Evolutionary conservation across 2,113 vertebrate genomes (phyloP).

Genomic region (Misgurnus anguillicaudatus): DNA sequence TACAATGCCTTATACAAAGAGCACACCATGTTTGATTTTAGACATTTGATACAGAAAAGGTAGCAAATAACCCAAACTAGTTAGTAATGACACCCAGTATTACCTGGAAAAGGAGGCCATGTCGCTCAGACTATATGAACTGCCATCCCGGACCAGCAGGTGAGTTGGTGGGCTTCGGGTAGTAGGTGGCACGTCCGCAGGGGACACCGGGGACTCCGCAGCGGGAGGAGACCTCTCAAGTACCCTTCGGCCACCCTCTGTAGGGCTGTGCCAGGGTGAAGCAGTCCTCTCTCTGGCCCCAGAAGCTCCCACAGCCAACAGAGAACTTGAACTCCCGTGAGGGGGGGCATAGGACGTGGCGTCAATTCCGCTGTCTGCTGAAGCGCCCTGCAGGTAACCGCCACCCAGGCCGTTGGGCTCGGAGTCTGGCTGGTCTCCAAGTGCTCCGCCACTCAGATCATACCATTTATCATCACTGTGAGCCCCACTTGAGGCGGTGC

Average conservation of each 20-base stretch:
- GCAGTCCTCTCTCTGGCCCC: slow-evolving; percentile 77
- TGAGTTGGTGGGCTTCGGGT: slow-evolving; percentile 83
- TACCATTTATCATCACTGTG: slow-evolving; percentile 99
- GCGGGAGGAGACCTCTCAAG: slow-evolving; percentile 80
- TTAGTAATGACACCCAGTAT: not conserved
- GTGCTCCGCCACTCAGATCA: slow-evolving; percentile 77
- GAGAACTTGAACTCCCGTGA: slow-evolving; percentile 83
- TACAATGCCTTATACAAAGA: not conserved
- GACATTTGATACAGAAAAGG: not conserved
- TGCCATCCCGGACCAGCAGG: slow-evolving; percentile 89
- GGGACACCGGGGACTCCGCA: slow-evolving; percentile 80
- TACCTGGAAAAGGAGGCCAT: slow-evolving; percentile 88
- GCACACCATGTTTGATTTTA: not conserved
- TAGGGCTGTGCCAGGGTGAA: slow-evolving; percentile 91
- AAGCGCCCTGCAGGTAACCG: slow-evolving; percentile 90
- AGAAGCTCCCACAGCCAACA: slow-evolving; percentile 81
- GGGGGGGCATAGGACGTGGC: slow-evolving; percentile 87
- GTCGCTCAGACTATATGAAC: slow-evolving; percentile 89
- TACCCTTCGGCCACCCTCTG: slow-evolving; percentile 85
- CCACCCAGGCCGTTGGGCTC: slow-evolving; percentile 89
- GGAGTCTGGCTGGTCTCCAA: slow-evolving; percentile 64
- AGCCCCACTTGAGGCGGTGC: slow-evolving; percentile 89
- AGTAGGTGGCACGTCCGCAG: slow-evolving; percentile 80
- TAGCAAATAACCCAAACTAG: too few species aligned
- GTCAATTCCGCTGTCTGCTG: slow-evolving; percentile 92